Evolutionary conservation across 2,113 vertebrate species (phyloP).

Genomic region (Microtus oregoni): DNA sequence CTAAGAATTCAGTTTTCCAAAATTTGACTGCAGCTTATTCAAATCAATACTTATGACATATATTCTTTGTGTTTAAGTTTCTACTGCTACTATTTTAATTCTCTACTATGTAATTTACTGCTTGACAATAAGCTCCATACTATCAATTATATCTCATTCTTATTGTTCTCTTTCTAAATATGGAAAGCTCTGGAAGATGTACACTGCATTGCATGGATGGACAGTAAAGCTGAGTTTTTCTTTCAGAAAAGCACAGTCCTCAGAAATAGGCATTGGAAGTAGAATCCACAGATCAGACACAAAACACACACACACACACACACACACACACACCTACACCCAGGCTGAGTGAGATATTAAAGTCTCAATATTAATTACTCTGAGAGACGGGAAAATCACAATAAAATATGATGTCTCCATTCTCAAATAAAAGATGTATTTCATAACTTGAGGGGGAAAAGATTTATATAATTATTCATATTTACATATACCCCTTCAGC

Average conservation of each 20-base stretch:
- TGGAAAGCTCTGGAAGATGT: neutral
- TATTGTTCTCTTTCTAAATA: neutral
- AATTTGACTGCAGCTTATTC: neutral
- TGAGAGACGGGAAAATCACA: neutral
- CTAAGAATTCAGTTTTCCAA: neutral
- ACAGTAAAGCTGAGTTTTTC: neutral
- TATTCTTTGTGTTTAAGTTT: neutral
- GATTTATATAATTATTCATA: neutral
- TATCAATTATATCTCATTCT: neutral
- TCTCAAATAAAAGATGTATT: neutral
- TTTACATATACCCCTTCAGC: neutral
- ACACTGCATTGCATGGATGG: neutral
- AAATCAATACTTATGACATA: neutral
- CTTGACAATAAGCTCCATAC: neutral
- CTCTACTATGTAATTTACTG: neutral
- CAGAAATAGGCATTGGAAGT: neutral
- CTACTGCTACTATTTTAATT: neutral
- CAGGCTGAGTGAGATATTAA: neutral
- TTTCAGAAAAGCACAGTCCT: neutral
- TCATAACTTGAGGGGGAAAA: neutral
- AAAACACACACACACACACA: neutral
- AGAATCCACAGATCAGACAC: neutral
- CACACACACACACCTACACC: neutral
- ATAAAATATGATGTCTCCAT: neutral
- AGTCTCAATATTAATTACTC: neutral